Evolutionary conservation across 2,113 vertebrate species (phyloP).

Genomic region (Archocentrus centrarchus): DNA sequence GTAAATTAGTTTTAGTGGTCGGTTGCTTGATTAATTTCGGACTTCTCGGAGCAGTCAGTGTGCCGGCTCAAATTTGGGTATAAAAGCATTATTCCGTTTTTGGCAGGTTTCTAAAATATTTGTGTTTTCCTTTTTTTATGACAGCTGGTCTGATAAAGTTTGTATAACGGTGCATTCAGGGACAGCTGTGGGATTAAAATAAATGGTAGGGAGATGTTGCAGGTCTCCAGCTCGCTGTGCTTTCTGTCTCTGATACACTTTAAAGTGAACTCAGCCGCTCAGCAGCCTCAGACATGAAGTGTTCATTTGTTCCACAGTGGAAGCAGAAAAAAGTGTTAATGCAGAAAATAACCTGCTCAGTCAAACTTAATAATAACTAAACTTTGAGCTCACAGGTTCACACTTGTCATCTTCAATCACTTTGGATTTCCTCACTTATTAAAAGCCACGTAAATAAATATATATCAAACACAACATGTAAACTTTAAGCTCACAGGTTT

Average conservation of each 20-base stretch:
- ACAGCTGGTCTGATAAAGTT: too few species aligned
- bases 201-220: too few species aligned
- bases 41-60: not conserved
- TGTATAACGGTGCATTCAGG: not conserved
- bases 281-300: not conserved
- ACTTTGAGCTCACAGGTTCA: not conserved
- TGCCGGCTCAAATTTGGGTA: too few species aligned
- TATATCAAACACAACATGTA: not conserved
- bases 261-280: not conserved
- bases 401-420: not conserved
- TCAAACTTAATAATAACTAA: not conserved
- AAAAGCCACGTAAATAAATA: not conserved
- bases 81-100: too few species aligned
- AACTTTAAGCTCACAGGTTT: conserved; percentile 38
- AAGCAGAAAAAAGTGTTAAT: not conserved
- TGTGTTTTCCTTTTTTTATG: too few species aligned
- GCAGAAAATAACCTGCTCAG: not conserved
- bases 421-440: not conserved
- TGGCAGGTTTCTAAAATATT: too few species aligned
- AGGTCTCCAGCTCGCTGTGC: not conserved
- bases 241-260: not conserved
- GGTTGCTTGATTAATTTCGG: not conserved
- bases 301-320: not conserved
- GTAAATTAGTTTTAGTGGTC: not conserved
- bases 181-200: not conserved